These are phyloP conservation scores for Crotophaga sulcirostris DNA, from an alignment of 2,113 vertebrate genomes.

Conservation along the genomic window DNA sequence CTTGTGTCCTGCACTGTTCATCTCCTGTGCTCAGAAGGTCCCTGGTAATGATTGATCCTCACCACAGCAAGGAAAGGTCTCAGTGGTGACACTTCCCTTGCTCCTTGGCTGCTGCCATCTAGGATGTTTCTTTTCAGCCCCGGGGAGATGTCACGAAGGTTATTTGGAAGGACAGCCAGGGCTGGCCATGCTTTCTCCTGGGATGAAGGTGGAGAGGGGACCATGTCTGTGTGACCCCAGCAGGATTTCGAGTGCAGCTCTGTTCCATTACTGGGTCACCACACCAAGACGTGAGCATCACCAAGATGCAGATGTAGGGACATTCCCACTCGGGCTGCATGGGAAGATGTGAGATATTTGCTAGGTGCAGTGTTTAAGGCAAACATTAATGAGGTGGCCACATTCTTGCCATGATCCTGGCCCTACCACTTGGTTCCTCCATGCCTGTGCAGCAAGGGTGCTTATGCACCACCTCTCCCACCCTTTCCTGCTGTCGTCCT, in stretches of 20 bases:
- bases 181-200: not conserved
- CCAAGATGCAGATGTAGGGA: rapidly evolving
- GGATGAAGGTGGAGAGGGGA: not conserved
- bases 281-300: not conserved
- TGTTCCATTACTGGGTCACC: rapidly evolving
- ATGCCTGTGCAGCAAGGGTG: not conserved
- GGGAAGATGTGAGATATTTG: not conserved
- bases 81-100: not conserved
- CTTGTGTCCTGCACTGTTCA: not conserved
- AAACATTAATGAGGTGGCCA: not conserved
- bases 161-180: not conserved
- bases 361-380: rapidly evolving
- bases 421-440: not conserved
- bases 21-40: not conserved
- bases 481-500: not conserved
- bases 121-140: not conserved
- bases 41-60: not conserved
- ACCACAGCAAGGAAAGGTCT: not conserved
- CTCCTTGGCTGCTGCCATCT: not conserved
- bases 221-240: not conserved
- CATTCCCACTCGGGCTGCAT: rapidly evolving
- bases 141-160: not conserved
- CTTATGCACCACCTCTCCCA: not conserved
- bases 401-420: not conserved
- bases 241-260: not conserved